Evolutionary conservation across 1,140 invertebrate genomes (phyloP).

Genomic region (Drosophila nannoptera): DNA sequence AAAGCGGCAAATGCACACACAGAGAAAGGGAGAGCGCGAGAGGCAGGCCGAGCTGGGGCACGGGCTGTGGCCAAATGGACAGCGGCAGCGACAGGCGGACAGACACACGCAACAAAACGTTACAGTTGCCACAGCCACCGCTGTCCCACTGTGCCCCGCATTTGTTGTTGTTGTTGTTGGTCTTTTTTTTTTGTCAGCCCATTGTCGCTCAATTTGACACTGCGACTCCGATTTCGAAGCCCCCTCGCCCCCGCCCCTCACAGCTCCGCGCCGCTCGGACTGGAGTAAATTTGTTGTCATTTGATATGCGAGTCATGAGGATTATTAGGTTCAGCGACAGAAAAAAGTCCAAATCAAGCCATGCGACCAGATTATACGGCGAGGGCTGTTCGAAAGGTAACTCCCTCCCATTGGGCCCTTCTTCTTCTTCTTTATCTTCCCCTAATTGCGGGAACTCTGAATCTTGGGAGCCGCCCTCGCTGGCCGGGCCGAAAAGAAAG

Average conservation of each 20-base stretch:
- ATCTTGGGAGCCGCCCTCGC: constrained; percentile 38
- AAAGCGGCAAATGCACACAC: constrained; percentile 75
- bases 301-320: constrained; percentile 78
- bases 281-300: constrained; percentile 77
- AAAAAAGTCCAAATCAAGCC: constrained; percentile 23
- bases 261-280: constrained; percentile 27
- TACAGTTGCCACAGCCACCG: constrained; percentile 68
- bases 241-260: constrained; percentile 6
- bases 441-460: no score
- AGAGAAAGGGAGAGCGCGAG: constrained; percentile 37
- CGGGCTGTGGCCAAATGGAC: constrained; percentile 16
- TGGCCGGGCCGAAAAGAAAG: constrained; percentile 53
- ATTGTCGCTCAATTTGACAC: constrained; percentile 77
- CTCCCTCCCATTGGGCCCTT: no score
- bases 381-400: constrained; percentile 35
- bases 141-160: constrained; percentile 70
- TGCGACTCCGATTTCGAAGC: constrained; percentile 31
- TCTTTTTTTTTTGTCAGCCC: constrained; percentile 54
- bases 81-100: neutral
- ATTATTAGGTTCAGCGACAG: constrained; percentile 72
- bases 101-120: constrained; percentile 65
- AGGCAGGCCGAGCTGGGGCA: constrained; percentile 16
- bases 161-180: no score
- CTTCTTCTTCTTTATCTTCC: no score
- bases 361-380: constrained; percentile 47